These are phyloP conservation scores for Dynastes tityus DNA, from an alignment of 2,888 invertebrate species.

Conservation along the genomic window DNA sequence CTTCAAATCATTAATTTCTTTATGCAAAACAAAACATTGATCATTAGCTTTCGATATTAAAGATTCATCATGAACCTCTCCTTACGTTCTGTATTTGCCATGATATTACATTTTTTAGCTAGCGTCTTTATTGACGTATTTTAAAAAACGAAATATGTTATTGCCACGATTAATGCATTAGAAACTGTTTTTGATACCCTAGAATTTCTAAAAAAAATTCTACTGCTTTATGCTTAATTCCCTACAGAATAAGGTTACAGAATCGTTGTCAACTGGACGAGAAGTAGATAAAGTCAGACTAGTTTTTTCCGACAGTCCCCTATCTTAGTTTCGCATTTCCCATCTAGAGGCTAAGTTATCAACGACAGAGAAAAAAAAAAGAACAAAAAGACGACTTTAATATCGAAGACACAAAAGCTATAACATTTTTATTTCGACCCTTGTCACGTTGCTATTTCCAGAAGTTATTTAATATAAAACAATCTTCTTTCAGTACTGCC, in stretches of 20 bases:
- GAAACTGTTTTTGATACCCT: too few relatives aligned
- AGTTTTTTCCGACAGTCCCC: neutral
- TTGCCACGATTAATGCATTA: too few relatives aligned
- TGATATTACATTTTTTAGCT: too few relatives aligned
- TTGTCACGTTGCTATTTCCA: conserved; percentile 46
- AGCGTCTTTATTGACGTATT: too few relatives aligned
- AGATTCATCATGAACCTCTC: too few relatives aligned
- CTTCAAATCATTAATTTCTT: too few relatives aligned
- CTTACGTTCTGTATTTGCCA: too few relatives aligned
- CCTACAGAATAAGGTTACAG: neutral
- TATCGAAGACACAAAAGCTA: conserved; percentile 46
- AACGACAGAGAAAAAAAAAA: neutral
- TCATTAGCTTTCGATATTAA: too few relatives aligned
- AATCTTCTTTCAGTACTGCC: conserved; percentile 28
- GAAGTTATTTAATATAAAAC: conserved; percentile 48
- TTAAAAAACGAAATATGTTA: too few relatives aligned
- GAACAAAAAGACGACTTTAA: conserved; percentile 29
- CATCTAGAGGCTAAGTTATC: neutral
- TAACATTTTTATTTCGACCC: conserved; percentile 48
- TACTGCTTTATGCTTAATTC: conserved; percentile 2
- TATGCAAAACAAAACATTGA: too few relatives aligned
- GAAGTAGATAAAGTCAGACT: conserved; percentile 41
- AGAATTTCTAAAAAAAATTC: too few relatives aligned
- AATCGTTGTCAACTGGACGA: conserved; percentile 9
- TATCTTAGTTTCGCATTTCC: neutral